Evolutionary conservation across 2,888 invertebrate species (phyloP), one percentile per base, ranked within the genome.

Genomic region (Halocaridina rubra): DNA sequence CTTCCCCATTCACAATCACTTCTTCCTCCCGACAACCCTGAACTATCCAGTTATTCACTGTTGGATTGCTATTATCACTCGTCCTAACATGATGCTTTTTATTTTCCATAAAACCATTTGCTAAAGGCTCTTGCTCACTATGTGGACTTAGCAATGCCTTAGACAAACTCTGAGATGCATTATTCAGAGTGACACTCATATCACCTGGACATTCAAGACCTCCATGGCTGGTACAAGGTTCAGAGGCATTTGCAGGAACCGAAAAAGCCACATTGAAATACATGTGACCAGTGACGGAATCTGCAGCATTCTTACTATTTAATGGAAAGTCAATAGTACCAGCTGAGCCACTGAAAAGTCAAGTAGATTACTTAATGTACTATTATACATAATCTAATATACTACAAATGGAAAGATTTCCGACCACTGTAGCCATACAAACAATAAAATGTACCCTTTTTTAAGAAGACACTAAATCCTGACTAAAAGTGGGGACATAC

Each of bases 181-280:
- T n/a, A n/a, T n/a, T n/a, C n/a, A n/a, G n/a, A n/a, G n/a, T n/a
- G 2, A 46, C 46, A 46, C 75, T 53, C 53, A 67, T 53, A 69
- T 87, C 85, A 69, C 87, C 81, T 1, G 85, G 81, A 77, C 87
- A 86, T 77, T 84, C 74, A 61, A 79, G 59, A 13, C 86, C 77
- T n/a, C 87, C 69, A 57, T 88, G 84, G 33, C 80, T 33, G n/a
- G 81, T 61, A 77, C 88, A 78, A 46, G 85, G 32, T 13, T 53
- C 79, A 8, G 27, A 67, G 19, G 69, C 39, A 22, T 57, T 64
- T 29, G 78, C 33, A 19, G 78, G 64, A 24, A 71, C 59, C 3
- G 85, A 33, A 57, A 87, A 85, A 27, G 78, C 27, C 16, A 85
- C 80, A 29, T 69, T 85, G 76, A 87, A 85, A 69, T 67, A 82